Percentiles rank a stretch among this genome's conserved stretches.
Conservation (phyloP, 2,113 vertebrate species). For the Penelope pileata region DNA sequence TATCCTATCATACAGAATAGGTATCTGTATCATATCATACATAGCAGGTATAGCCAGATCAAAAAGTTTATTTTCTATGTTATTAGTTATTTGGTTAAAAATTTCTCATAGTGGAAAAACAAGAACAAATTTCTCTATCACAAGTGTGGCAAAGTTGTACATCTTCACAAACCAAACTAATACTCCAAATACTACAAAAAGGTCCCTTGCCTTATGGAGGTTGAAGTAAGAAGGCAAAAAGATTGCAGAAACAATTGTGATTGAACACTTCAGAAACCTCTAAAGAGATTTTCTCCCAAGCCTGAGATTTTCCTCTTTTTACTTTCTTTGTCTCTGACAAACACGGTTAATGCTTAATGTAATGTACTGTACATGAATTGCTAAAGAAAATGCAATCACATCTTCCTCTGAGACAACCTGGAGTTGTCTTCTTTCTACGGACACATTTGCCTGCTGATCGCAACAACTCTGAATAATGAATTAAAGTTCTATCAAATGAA, state of each 20-base stretch:
- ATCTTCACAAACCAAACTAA: background rate
- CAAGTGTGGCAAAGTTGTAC: background rate
- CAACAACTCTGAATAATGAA: background rate
- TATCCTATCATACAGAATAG: background rate
- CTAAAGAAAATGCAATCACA: background rate
- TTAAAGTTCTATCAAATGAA: background rate
- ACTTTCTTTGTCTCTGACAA: background rate
- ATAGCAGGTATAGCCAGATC: background rate
- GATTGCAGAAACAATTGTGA: background rate
- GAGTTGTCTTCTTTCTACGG: background rate
- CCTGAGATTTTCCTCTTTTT: background rate
- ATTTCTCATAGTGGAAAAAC: background rate
- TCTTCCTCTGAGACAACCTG: background rate
- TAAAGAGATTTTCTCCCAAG: background rate
- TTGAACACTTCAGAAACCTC: background rate
- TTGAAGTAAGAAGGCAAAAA: background rate
- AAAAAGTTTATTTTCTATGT: background rate
- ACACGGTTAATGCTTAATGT: background rate
- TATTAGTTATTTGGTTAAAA: background rate
- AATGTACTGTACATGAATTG: background rate
- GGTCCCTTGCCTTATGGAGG: background rate
- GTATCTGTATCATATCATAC: background rate
- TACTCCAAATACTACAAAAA: rapidly evolving
- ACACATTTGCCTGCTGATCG: background rate
- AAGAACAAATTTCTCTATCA: background rate